Evolutionary conservation across 2,888 invertebrate species (phyloP).

Genomic region (Petrolisthes cinctipes): DNA sequence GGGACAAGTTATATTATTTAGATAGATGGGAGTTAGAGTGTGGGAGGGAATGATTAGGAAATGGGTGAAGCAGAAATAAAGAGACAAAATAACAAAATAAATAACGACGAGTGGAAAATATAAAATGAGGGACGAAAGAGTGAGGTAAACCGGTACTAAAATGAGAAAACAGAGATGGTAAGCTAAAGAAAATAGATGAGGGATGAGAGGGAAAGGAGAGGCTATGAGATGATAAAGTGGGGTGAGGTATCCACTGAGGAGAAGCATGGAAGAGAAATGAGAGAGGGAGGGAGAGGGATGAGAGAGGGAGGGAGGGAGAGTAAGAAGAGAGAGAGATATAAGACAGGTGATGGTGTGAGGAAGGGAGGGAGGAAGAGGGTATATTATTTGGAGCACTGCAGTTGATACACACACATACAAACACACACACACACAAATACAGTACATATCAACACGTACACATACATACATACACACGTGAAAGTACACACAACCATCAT

Average conservation of each 20-base stretch:
- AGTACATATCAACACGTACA: background rate
- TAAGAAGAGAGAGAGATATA: background rate
- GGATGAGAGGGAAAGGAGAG: background rate
- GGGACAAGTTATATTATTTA: background rate
- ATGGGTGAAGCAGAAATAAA: background rate
- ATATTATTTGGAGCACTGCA: background rate
- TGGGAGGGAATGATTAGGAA: background rate
- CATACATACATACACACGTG: background rate
- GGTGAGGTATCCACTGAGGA: background rate
- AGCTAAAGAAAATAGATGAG: background rate
- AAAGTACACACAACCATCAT: background rate
- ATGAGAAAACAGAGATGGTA: background rate
- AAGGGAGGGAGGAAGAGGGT: background rate
- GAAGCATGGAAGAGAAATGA: background rate
- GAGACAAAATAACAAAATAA: background rate
- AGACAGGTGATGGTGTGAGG: background rate
- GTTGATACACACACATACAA: background rate
- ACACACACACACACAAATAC: background rate
- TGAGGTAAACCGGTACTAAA: background rate
- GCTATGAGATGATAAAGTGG: background rate
- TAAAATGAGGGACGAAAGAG: background rate
- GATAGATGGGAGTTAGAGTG: background rate
- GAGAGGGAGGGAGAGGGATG: background rate
- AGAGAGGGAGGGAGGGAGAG: background rate
- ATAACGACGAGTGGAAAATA: background rate